A percentile compares a stretch with the other conserved stretches of the same genome.
phyloP scores from a whole-genome alignment of 2,797 vertebrate genomes.

The Poeciliopsis turneri region DNA sequence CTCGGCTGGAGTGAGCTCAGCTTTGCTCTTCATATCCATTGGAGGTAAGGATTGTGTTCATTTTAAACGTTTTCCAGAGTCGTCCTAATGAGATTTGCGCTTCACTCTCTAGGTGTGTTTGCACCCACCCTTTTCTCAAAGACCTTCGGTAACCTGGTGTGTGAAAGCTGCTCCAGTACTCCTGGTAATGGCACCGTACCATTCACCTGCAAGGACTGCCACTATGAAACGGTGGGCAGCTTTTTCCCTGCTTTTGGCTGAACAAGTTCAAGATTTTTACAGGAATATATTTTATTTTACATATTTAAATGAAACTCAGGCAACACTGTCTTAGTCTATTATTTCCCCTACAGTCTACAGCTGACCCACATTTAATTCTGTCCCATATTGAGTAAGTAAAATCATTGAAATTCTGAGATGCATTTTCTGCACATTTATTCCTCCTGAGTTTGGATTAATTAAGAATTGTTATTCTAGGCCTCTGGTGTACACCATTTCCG shows the following conservation, averaged over 20 bases:
- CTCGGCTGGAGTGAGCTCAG: slow-evolving; percentile 88
- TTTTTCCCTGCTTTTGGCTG: background rate
- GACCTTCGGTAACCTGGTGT: slow-evolving; percentile 87
- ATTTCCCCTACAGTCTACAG: slow-evolving; percentile 66
- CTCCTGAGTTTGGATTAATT: background rate
- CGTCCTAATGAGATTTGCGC: background rate
- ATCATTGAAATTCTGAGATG: background rate
- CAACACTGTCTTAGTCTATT: background rate
- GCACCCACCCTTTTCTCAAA: slow-evolving; percentile 92
- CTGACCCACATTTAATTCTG: slow-evolving; percentile 72
- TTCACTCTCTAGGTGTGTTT: slow-evolving; percentile 82
- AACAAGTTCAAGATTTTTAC: background rate
- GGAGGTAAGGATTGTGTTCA: slow-evolving; percentile 80
- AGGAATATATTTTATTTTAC: background rate
- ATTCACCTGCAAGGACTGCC: slow-evolving; percentile 87
- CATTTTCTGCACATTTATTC: background rate
- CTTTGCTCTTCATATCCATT: slow-evolving; percentile 90
- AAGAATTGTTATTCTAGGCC: slow-evolving; percentile 63
- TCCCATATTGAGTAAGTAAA: slow-evolving; percentile 82
- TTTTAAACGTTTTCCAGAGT: background rate
- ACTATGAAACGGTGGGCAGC: slow-evolving; percentile 83
- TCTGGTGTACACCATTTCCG: slow-evolving; percentile 85
- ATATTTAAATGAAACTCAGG: background rate
- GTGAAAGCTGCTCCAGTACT: slow-evolving; percentile 82
- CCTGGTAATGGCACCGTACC: slow-evolving; percentile 74